These are phyloP conservation scores for Papilio elwesi DNA, from an alignment of 2,888 invertebrate genomes.

Conservation along the genomic window DNA sequence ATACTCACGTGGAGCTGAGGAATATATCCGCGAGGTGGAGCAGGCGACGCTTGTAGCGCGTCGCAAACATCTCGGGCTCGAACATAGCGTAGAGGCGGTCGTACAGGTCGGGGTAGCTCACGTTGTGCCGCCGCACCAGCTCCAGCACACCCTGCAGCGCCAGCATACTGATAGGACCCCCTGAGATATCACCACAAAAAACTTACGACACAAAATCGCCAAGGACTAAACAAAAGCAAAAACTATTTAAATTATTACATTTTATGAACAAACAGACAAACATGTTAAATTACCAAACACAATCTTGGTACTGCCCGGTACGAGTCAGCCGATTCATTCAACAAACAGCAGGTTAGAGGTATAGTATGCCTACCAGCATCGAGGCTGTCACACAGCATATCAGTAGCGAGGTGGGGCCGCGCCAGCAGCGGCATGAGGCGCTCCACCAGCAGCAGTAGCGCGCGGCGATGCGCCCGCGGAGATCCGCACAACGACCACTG, in stretches of 20 bases:
- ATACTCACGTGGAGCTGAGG: constrained; percentile 93
- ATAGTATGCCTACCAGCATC: constrained; percentile 85
- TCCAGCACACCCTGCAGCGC: constrained; percentile 96
- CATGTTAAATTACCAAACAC: too few species aligned
- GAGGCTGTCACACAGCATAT: constrained; percentile 95
- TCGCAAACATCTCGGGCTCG: constrained; percentile 95
- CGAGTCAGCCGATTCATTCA: too few species aligned
- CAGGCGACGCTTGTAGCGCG: constrained; percentile 94
- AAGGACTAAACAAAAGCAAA: too few species aligned
- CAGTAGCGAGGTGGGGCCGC: constrained; percentile 93
- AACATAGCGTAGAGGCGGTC: constrained; percentile 97
- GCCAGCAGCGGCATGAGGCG: constrained; percentile 91
- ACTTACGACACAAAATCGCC: too few species aligned
- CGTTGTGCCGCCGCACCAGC: constrained; percentile 94
- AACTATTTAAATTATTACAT: too few species aligned
- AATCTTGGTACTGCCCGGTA: too few species aligned
- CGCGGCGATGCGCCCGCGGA: constrained; percentile 87
- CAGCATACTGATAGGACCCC: constrained; percentile 94
- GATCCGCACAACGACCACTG: constrained; percentile 88
- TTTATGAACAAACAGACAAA: too few species aligned
- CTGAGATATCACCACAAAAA: constrained; percentile 65
- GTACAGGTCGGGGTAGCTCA: constrained; percentile 98
- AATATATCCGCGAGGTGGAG: constrained; percentile 96
- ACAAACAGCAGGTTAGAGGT: too few species aligned
- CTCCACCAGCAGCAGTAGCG: constrained; percentile 92